These are phyloP conservation scores for Clarias platycephalus DNA, from an alignment of 2,797 vertebrate genomes.

Conservation along the genomic window DNA sequence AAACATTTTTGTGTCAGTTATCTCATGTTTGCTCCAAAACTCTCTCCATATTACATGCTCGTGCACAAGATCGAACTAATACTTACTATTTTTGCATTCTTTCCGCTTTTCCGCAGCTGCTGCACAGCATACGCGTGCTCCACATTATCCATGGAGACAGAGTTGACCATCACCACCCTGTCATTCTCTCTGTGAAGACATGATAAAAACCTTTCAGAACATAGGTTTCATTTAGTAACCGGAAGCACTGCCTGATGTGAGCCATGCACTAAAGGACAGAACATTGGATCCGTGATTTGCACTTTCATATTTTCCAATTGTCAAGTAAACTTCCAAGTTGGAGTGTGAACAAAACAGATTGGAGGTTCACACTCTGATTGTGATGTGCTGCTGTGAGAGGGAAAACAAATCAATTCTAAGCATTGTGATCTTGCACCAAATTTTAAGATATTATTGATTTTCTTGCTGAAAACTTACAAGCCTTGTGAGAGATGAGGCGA, in stretches of 20 bases:
- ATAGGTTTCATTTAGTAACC: neutral
- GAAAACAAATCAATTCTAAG: neutral
- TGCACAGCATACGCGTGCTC: constrained; percentile 98
- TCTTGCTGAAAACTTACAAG: neutral
- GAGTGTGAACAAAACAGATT: neutral
- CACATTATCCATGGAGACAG: constrained; percentile 98
- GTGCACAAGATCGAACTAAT: neutral
- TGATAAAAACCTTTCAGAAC: constrained; percentile 36
- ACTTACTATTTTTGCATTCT: constrained; percentile 99
- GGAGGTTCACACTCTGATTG: neutral
- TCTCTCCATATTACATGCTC: neutral
- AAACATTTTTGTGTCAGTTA: neutral
- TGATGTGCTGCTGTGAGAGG: no score
- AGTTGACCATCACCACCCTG: constrained; percentile 97
- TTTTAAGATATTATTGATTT: neutral
- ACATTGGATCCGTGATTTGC: neutral
- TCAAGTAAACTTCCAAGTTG: neutral
- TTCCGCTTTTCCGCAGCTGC: constrained; percentile 97
- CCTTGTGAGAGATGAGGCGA: no score
- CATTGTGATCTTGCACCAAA: neutral
- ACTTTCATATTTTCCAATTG: neutral
- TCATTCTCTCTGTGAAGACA: constrained; percentile 88
- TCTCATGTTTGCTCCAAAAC: no score
- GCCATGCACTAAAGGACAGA: neutral
- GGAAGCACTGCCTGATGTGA: constrained; percentile 17